Base-by-base conservation (phyloP, 92 coral and sea anemone species). In the Nematostella vectensis region DNA sequence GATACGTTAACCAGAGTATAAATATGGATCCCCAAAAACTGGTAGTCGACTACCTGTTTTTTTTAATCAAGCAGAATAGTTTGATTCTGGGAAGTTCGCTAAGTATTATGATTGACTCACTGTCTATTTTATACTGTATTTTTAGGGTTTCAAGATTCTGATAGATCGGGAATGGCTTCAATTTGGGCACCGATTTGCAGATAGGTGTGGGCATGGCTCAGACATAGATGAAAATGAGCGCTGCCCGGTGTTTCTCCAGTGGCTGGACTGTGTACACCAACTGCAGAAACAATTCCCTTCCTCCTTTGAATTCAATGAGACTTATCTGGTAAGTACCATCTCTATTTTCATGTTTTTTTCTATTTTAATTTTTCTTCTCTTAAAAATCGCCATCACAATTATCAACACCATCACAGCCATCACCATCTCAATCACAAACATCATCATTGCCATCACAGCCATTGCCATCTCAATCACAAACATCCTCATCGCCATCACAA, bases 101-200 rank as follows among this genome's bases (percentile, higher is more conserved):
- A n/a, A n/a, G n/a, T n/a, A n/a, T n/a, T n/a, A n/a, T n/a, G n/a
- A n/a, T n/a, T n/a, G n/a, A n/a, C n/a, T n/a, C n/a, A n/a, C n/a
- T n/a, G n/a, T n/a, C n/a, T n/a, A n/a, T n/a, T n/a, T n/a, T n/a
- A n/a, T n/a, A n/a, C n/a, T n/a, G n/a, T n/a, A n/a, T n/a, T 23
- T 12, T 1, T 17, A 89, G 97, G 97, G 97, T 1, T 89, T 89
- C 58, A 88, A 80, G 42, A 95, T 89, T 28, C 71, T 89, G 71
- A 71, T 89, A 15, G 82, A 79, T 21, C 95, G 97, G 21, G 97
- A 89, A 62, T 89, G 97, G 97, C 44, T 89, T 25, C 95, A 87
- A 54, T 89, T 89, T 77, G 97, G 97, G 25, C 97, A 89, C 52
- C 76, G 94, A 51, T 89, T 89, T 78, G 95, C 95, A 0, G 97